Conservation (phyloP, 2,113 vertebrate genomes). For the Pomatostomus ruficeps region DNA sequence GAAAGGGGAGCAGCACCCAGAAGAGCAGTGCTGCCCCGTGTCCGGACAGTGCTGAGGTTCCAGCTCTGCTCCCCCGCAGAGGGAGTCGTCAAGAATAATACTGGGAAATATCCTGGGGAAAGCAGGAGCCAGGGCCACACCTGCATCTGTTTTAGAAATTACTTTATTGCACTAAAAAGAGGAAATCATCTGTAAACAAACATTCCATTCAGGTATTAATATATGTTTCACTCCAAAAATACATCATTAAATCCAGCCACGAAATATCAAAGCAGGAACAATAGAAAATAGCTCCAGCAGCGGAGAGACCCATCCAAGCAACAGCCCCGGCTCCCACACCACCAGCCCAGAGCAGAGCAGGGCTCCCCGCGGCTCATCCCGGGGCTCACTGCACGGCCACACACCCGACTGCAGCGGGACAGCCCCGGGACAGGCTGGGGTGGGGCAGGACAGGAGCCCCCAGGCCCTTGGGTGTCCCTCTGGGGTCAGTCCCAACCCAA, state of each 20-base stretch:
- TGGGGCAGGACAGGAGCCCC: neutral
- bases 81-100: neutral
- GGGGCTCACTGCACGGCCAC: neutral
- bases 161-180: slow-evolving; percentile 76
- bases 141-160: slow-evolving; percentile 32
- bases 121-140: neutral
- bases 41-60: neutral
- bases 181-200: slow-evolving; percentile 61
- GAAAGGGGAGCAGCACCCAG: neutral
- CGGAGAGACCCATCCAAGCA: neutral
- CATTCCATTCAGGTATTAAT: slow-evolving; percentile 39
- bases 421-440: neutral
- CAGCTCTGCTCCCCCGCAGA: neutral
- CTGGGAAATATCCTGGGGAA: neutral
- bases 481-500: neutral
- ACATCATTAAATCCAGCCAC: slow-evolving; percentile 52
- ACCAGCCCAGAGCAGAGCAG: neutral
- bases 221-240: slow-evolving; percentile 43
- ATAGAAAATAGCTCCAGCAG: slow-evolving; percentile 25
- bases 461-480: neutral
- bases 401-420: neutral
- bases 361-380: neutral
- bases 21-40: accelerated
- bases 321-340: neutral
- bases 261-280: slow-evolving; percentile 24